phyloP scores from a whole-genome alignment of 1,140 invertebrate genomes.

The Drosophila serrata region DNA sequence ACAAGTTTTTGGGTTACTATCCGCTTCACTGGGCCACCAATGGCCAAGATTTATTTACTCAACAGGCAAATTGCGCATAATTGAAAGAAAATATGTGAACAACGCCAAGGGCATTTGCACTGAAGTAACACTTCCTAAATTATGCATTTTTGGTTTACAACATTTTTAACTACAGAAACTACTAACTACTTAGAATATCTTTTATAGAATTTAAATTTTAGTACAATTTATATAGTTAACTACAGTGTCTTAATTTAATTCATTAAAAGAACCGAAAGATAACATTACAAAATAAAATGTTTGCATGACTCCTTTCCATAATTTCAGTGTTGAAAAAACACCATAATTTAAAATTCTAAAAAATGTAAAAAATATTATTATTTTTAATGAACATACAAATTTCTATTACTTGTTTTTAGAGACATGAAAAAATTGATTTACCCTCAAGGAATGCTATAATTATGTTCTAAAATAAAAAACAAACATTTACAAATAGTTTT shows the following conservation, averaged over 20 bases:
- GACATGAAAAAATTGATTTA: not conserved
- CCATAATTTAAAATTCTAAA: no score
- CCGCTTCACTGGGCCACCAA: slow-evolving; percentile 39
- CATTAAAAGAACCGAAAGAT: no score
- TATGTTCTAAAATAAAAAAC: not conserved
- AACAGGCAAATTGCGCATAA: slow-evolving; percentile 75
- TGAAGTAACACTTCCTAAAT: not conserved
- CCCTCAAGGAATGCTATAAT: not conserved
- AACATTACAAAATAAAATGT: no score
- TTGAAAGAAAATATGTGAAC: slow-evolving; percentile 69
- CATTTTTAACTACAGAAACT: not conserved
- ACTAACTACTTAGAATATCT: no score
- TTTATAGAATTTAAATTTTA: no score
- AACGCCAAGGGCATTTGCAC: slow-evolving; percentile 1
- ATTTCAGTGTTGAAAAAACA: no score
- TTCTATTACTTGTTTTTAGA: not conserved
- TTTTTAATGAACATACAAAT: not conserved
- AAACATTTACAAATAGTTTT: not conserved
- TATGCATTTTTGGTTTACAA: not conserved
- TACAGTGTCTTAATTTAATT: no score
- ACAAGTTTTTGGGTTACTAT: slow-evolving; percentile 44
- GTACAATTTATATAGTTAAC: no score
- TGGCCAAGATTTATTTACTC: slow-evolving; percentile 72
- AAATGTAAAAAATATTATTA: not conserved
- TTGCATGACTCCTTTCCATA: no score